These are phyloP conservation scores for Orchesellides sinensis DNA, from an alignment of 2,888 invertebrate genomes.

Conservation along the genomic window DNA sequence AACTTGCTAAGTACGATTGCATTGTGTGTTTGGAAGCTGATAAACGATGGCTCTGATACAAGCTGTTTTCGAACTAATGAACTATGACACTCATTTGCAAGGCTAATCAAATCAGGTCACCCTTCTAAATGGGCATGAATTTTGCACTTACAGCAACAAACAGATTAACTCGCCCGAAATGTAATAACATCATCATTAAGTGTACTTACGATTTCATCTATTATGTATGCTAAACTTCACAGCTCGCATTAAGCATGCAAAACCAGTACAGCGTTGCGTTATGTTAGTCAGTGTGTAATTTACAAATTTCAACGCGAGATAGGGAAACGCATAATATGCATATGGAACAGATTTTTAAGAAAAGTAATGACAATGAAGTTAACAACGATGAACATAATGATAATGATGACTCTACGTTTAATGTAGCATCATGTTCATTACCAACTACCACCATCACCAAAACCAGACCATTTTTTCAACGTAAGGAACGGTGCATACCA, in stretches of 20 bases:
- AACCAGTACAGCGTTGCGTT: background rate
- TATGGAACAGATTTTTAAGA: slow-evolving; percentile 1
- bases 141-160: slow-evolving; percentile 11
- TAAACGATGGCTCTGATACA: no score
- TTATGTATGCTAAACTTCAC: slow-evolving; percentile 2
- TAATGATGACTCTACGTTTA: background rate
- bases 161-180: background rate
- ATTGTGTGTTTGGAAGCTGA: no score
- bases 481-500: no score
- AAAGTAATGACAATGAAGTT: slow-evolving; percentile 11
- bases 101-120: slow-evolving; percentile 60
- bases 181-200: slow-evolving; percentile 4
- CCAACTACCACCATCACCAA: background rate
- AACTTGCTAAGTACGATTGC: no score
- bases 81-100: slow-evolving; percentile 72
- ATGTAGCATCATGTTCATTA: slow-evolving; percentile 6
- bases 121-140: slow-evolving; percentile 30
- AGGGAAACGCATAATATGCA: background rate
- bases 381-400: slow-evolving; percentile 21
- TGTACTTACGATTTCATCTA: background rate
- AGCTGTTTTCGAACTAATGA: slow-evolving; percentile 67
- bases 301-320: background rate
- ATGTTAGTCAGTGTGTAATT: background rate
- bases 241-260: background rate
- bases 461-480: background rate